These are phyloP conservation scores for Gasterosteus nipponicus DNA, from an alignment of 2,113 vertebrate genomes.

Conservation along the genomic window DNA sequence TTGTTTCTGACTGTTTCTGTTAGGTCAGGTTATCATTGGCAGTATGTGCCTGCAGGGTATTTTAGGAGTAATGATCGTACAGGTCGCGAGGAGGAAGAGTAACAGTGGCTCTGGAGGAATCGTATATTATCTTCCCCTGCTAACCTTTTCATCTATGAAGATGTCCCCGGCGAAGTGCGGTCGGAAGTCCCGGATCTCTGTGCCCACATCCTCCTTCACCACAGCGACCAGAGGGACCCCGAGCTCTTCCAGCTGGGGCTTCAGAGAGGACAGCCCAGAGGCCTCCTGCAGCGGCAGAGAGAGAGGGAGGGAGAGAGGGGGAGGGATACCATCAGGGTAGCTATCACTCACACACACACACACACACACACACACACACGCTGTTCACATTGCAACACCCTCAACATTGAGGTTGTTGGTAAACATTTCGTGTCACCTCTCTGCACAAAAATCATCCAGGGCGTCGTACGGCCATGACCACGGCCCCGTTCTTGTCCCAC, in stretches of 20 bases:
- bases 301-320: too few species aligned
- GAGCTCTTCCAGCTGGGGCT: constrained; percentile 89
- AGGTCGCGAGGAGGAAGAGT: neutral
- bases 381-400: neutral
- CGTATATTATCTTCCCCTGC: neutral
- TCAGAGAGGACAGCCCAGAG: constrained; percentile 93
- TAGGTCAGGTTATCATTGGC: neutral
- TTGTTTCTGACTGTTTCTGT: neutral
- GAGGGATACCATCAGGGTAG: neutral
- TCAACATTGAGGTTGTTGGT: neutral
- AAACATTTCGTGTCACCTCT: constrained; percentile 83
- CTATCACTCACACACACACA: neutral
- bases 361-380: neutral
- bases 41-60: neutral
- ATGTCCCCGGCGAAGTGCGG: constrained; percentile 93
- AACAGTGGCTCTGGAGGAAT: neutral
- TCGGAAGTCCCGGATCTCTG: constrained; percentile 92
- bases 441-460: constrained; percentile 99
- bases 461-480: constrained; percentile 93
- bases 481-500: constrained; percentile 90
- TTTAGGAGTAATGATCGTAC: neutral
- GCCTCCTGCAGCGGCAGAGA: constrained; percentile 84
- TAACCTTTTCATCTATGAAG: constrained; percentile 91
- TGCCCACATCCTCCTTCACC: constrained; percentile 90
- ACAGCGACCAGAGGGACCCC: constrained; percentile 93